Evolutionary conservation across 2,113 vertebrate species (phyloP), one percentile per base, ranked within the genome.

Genomic region (Siniperca chuatsi): DNA sequence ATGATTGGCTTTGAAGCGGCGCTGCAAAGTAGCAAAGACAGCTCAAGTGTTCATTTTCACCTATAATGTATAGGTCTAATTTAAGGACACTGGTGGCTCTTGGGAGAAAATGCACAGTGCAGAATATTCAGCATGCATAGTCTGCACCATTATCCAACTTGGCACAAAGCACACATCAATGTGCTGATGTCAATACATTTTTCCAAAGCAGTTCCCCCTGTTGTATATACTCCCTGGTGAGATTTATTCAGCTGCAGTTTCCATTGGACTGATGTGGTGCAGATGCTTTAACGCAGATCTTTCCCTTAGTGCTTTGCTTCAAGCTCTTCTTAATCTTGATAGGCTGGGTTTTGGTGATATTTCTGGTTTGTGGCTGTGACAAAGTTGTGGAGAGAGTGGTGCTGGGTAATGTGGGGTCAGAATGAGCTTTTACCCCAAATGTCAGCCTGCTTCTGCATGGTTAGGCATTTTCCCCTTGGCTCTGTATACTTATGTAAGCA

Each of bases 141-240:
- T 64, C 50, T 66, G 46, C 61, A 72, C 50, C 15, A 13, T 76
- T 65, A 71, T 79, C 35, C 37, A n/a, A 20, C 15, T 44, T 71
- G 68, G 72, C 35, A 46, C 37, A 18, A 18, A 33, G 20, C 62
- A 25, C 35, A 40, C 61, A 33, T 82, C 73, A 55, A 20, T 35
- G 21, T 29, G 18, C 23, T 79, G 72, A 21, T 72, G 78, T 92
- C 85, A 50, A 84, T 92, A 79, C 25, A 21, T 78, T 75, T 90
- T 87, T 91, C 72, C 87, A 85, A 78, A 84, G 83, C 78, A 71
- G 70, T 16, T 35, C 1, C 29, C 35, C 23, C 37, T 37, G 54
- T 57, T 44, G 8, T 44, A 42, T 42, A 13, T 44, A 20, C 35
- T 72, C 61, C 25, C 61, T 44, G 52, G 21, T 82, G 79, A 73